These are phyloP conservation scores for Rhinella marina DNA, from an alignment of 2,797 vertebrate genomes.

Conservation along the genomic window DNA sequence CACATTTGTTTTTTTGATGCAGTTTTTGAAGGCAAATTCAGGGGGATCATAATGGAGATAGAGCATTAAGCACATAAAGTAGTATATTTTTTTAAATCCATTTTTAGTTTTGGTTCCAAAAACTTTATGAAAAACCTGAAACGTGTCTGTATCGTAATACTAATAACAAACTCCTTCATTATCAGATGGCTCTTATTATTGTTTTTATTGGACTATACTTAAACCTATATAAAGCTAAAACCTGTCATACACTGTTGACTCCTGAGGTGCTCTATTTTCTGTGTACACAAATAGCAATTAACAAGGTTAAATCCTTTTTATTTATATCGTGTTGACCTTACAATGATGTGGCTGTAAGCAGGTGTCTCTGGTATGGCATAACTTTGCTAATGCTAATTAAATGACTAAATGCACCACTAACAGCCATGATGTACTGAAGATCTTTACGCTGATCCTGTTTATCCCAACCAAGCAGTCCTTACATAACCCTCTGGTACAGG, in stretches of 20 bases:
- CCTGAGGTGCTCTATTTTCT: neutral
- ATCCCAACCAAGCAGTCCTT: conserved; percentile 24
- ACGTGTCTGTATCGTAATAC: no score
- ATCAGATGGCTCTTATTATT: neutral
- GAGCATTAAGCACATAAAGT: no score
- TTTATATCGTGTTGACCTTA: conserved; percentile 29
- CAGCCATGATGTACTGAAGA: neutral
- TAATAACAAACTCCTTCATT: no score
- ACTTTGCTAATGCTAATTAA: conserved; percentile 43
- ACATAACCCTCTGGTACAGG: conserved; percentile 28
- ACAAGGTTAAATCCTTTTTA: conserved; percentile 26
- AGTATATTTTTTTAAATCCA: no score
- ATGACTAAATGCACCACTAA: conserved; percentile 3
- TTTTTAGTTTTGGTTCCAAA: no score
- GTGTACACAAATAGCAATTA: conserved; percentile 1
- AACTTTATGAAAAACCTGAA: no score
- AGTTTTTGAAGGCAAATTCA: no score
- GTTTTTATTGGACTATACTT: neutral
- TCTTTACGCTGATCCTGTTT: neutral
- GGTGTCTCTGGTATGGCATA: conserved; percentile 15
- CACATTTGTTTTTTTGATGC: no score
- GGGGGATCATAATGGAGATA: no score
- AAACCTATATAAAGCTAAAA: neutral
- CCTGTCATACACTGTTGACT: neutral
- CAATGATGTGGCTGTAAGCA: conserved; percentile 11